Evolutionary conservation across 1,140 invertebrate species (phyloP).

Genomic region (Pogonomyrmex barbatus): DNA sequence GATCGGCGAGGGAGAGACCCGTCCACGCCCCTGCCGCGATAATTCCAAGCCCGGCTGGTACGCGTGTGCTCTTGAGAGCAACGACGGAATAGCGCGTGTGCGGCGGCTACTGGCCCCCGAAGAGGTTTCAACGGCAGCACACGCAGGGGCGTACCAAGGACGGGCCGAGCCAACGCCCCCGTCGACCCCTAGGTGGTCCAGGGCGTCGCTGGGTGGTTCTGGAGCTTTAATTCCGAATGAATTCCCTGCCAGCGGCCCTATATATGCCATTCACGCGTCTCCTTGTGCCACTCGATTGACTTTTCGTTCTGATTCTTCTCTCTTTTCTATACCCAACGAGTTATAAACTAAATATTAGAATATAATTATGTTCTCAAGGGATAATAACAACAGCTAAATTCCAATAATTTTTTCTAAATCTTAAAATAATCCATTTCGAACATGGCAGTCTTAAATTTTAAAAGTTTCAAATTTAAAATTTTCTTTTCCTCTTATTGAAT

Average conservation of each 20-base stretch:
- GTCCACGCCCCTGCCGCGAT: slow-evolving; percentile 69
- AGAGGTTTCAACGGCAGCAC: slow-evolving; percentile 78
- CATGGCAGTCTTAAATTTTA: not conserved
- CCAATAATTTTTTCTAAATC: not conserved
- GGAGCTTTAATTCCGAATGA: slow-evolving; percentile 79
- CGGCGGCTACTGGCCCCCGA: slow-evolving; percentile 65
- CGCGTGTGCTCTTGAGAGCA: slow-evolving; percentile 55
- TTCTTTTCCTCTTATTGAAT: slow-evolving; percentile 4
- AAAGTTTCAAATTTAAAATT: not conserved
- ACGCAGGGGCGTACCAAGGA: slow-evolving; percentile 80
- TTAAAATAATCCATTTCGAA: not conserved
- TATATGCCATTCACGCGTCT: slow-evolving; percentile 39
- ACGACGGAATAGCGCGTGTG: slow-evolving; percentile 66
- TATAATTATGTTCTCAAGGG: not conserved
- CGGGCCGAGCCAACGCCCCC: slow-evolving; percentile 78
- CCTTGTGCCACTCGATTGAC: not conserved
- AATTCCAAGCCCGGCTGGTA: slow-evolving; percentile 67
- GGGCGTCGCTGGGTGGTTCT: slow-evolving; percentile 83
- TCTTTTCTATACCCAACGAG: not conserved
- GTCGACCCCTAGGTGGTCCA: slow-evolving; percentile 84
- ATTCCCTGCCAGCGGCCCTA: slow-evolving; percentile 47
- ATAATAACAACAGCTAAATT: not conserved
- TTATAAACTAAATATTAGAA: not conserved
- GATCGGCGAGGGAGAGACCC: slow-evolving; percentile 45
- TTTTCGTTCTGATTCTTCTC: slow-evolving; percentile 14